Conservation (phyloP, 2,797 vertebrate genomes). For the Falco cherrug region DNA sequence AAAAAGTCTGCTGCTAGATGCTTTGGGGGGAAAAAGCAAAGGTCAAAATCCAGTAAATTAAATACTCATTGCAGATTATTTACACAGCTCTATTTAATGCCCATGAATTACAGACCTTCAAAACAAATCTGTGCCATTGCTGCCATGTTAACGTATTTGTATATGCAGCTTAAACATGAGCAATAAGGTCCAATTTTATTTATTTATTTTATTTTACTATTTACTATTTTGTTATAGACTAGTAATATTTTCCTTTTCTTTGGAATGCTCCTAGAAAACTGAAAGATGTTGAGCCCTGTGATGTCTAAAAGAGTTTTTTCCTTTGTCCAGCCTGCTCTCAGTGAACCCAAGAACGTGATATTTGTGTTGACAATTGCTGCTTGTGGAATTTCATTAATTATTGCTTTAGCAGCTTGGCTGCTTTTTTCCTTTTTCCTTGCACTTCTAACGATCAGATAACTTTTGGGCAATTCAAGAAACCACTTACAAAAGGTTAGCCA, state of each 20-base stretch:
- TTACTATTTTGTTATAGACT: background rate
- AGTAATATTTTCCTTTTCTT: background rate
- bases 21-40: background rate
- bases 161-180: background rate
- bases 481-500: conserved; percentile 1
- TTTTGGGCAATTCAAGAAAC: conserved; percentile 9
- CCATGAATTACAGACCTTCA: background rate
- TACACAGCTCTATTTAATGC: background rate
- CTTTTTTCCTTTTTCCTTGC: background rate
- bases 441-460: background rate
- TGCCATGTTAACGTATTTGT: background rate
- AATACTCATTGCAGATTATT: background rate
- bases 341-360: background rate
- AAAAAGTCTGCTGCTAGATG: background rate
- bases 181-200: background rate
- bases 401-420: background rate
- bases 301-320: background rate
- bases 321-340: background rate
- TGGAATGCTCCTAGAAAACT: background rate
- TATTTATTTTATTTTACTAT: background rate
- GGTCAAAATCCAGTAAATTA: background rate
- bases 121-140: background rate
- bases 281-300: background rate
- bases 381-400: background rate
- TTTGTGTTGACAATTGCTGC: background rate